Percentiles rank a stretch among this genome's conserved stretches.
These are phyloP conservation scores for Margaritifera margaritifera DNA, from an alignment of 2,888 invertebrate genomes.

Conservation along the genomic window DNA sequence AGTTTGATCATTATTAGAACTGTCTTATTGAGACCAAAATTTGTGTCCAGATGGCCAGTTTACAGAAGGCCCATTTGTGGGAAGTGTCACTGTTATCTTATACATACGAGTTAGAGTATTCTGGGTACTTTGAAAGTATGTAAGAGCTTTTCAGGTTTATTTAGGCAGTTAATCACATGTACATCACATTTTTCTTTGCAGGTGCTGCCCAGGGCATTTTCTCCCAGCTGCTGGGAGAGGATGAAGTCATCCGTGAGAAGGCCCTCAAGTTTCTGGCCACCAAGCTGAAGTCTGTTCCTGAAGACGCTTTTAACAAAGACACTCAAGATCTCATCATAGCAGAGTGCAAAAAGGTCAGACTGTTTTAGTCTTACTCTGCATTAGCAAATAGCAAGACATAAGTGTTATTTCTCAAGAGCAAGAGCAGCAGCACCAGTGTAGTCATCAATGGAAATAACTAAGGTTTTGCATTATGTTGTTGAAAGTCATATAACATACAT, in stretches of 20 bases:
- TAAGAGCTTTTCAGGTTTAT: neutral
- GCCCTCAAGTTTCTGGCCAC: slow-evolving; percentile 90
- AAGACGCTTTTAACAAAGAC: slow-evolving; percentile 86
- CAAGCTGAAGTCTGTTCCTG: slow-evolving; percentile 86
- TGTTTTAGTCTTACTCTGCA: neutral
- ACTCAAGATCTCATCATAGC: slow-evolving; percentile 87
- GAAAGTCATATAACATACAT: no score
- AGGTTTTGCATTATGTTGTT: no score
- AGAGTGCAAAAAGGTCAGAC: slow-evolving; percentile 85
- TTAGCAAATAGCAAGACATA: no score
- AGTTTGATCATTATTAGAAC: no score
- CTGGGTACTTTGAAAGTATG: neutral
- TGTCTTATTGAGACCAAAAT: no score
- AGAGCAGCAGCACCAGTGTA: no score
- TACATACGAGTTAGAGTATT: neutral
- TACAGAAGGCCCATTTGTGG: neutral
- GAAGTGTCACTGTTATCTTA: neutral
- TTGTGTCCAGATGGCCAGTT: no score
- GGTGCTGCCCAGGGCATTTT: slow-evolving; percentile 82
- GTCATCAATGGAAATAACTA: no score
- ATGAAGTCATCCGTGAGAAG: slow-evolving; percentile 86
- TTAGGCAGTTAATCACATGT: neutral
- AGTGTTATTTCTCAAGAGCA: no score
- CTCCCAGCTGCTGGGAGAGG: slow-evolving; percentile 79
- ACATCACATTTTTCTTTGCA: slow-evolving; percentile 29